Base-by-base conservation (phyloP, 2,888 invertebrate genomes). In the Psylliodes chrysocephalus region DNA sequence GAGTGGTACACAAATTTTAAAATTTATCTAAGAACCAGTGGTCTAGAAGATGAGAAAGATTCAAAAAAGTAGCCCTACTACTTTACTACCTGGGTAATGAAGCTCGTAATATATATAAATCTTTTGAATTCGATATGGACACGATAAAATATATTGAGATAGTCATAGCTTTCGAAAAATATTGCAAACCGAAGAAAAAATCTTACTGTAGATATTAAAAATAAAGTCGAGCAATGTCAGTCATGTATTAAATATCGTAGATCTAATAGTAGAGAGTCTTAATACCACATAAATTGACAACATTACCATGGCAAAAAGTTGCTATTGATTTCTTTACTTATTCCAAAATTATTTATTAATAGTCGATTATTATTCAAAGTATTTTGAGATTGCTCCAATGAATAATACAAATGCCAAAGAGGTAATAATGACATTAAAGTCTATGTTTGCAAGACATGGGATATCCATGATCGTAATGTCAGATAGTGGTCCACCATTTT, bases 271-370 rank as follows among this genome's bases (percentile, higher is more conserved):
- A 17, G 18, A 8, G 42, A 49, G 30, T 30, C 17, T 7, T 25
- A 1, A 2, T 49, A 49, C 49, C 28, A 15, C 49, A 30, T 15
- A 15, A 30, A 49, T 30, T 15, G 7, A 2, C 30, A 15, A 28
- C 49, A 1, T 15, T 49, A 15, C 49, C 49, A 49, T 49, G 49
- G 28, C 49, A 49, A 28, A 49, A 49, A 49, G 49, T 49, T 8
- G 49, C 28, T 1, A 8, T 49, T 7, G 30, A 49, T 30, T 49
- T 49, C 15, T 49, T 49, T 7, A 7, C 14, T 15, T 30, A 33
- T 30, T 1, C 49, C 6, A 30, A 49, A 15, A 15, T 49, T 1
- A 33, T 49, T 30, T 33, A 17, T 10, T 49, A 8, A 15, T 33
- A 7, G 49, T 49, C 2, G 49, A 49, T 30, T 49, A 30, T 33